A percentile compares a stretch with the other conserved stretches of the same genome.
Evolutionary conservation across 2,888 invertebrate genomes (phyloP).

Genomic region (Agrochola litura): DNA sequence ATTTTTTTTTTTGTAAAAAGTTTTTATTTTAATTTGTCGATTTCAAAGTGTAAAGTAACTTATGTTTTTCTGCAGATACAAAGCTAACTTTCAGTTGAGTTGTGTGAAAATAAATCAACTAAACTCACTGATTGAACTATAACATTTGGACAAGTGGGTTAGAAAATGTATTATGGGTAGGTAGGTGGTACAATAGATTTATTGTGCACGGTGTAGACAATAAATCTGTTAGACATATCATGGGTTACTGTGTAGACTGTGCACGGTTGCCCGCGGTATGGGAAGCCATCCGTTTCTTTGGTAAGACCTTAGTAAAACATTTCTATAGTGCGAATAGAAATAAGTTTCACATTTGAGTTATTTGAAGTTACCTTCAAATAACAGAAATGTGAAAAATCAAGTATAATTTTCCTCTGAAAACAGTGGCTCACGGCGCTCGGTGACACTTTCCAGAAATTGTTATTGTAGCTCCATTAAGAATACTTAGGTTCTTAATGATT

Average conservation of each 20-base stretch:
- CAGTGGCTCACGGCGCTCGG: too few relatives aligned
- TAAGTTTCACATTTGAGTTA: background rate
- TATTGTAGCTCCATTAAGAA: background rate
- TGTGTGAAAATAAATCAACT: background rate
- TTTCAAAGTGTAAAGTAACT: background rate
- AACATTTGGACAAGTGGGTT: slow-evolving; percentile 30
- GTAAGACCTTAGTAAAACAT: slow-evolving; percentile 18
- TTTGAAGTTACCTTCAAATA: background rate
- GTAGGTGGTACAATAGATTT: slow-evolving; percentile 28
- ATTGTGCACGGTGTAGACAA: slow-evolving; percentile 43
- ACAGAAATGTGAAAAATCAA: background rate
- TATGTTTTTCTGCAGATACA: background rate
- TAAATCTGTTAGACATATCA: slow-evolving; percentile 51
- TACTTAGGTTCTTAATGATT: background rate
- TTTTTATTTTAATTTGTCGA: too few relatives aligned
- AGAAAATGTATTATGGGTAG: slow-evolving; percentile 33
- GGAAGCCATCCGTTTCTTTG: slow-evolving; percentile 35
- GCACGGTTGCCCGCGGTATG: slow-evolving; percentile 32
- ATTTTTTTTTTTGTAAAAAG: too few relatives aligned
- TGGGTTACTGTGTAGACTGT: slow-evolving; percentile 41
- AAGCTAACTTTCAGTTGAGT: background rate
- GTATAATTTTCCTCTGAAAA: background rate
- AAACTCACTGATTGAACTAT: slow-evolving; percentile 1
- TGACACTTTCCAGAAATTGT: background rate
- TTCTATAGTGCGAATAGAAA: slow-evolving; percentile 33